phyloP scores from a whole-genome alignment of 2,888 invertebrate genomes.

The Eucriotettix oculatus region DNA sequence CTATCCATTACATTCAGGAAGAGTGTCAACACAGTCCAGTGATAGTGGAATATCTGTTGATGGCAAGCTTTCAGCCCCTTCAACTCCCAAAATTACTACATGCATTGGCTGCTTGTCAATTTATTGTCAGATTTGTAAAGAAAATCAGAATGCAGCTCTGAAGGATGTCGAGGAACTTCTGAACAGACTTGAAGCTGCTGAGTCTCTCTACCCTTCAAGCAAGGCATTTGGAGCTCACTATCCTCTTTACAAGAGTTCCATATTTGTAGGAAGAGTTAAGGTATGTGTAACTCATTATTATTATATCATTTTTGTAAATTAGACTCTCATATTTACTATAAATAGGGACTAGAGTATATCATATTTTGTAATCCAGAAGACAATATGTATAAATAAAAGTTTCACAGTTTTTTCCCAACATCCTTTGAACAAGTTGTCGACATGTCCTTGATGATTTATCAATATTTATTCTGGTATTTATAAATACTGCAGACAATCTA shows the following conservation, averaged over 20 bases:
- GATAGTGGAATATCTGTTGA: constrained; percentile 4
- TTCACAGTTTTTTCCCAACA: no score
- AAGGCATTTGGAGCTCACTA: constrained; percentile 60
- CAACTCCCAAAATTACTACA: constrained; percentile 3
- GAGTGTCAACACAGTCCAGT: constrained; percentile 4
- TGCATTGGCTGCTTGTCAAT: constrained; percentile 56
- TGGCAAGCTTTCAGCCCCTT: background rate
- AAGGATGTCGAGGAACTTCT: constrained; percentile 55
- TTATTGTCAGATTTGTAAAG: constrained; percentile 51
- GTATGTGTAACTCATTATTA: constrained; percentile 17
- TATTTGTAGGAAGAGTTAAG: constrained; percentile 50
- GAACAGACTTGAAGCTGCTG: constrained; percentile 54
- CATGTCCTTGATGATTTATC: no score
- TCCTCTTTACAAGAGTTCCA: constrained; percentile 45
- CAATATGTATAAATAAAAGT: no score
- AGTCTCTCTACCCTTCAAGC: constrained; percentile 69
- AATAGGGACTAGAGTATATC: no score
- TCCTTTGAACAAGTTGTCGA: no score
- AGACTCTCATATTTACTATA: no score
- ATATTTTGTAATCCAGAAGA: no score
- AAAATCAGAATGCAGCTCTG: constrained; percentile 56
- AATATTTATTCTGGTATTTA: no score
- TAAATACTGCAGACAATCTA: no score
- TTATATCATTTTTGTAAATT: no score
- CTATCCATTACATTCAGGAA: no score